Evolutionary conservation across 2,113 vertebrate genomes (phyloP), one percentile per base, ranked within the genome.

Genomic region (Cromileptes altivelis): DNA sequence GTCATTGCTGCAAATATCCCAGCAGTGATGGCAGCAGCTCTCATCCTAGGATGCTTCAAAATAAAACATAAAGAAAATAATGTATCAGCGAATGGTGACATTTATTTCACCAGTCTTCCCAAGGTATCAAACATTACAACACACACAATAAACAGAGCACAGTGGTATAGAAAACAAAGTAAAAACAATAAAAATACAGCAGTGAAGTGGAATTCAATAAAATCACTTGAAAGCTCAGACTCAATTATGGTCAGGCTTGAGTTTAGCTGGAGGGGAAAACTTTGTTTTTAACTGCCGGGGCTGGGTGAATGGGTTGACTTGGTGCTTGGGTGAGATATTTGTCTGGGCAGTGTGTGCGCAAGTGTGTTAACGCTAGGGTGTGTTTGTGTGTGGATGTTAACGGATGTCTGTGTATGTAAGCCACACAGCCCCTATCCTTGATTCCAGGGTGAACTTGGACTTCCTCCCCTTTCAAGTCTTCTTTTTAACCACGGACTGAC

Each of bases 351-450:
- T 30, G 19, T 91, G 76, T 74, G 70, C 27, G 68, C n/a, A 49
- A 11, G 19, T 15, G 53, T 56, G 70, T 55, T 45, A 45, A 12
- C 42, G 2, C 42, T 45, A 45, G 42, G 42, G 72, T 86, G 79
- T 82, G 90, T 84, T 81, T 88, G 83, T 90, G 80, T 79, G 84
- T 78, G 79, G 58, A 81, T 84, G 90, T 87, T 83, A 92, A 90
- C 83, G 76, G 90, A 92, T 91, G 88, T 91, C 68, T 88, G 85
- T 88, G 88, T 87, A 60, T 92, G 71, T 80, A 85, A 82, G 78
- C 80, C 75, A 91, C 88, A 86, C 89, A 90, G 80, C 71, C 86
- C 85, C 82, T 85, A 70, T 89, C 47, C 74, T 87, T 92, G 87
- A 88, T 83, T 87, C 84, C 79, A 90, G 74, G 80, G 85, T 84